Evolutionary conservation across 1,140 invertebrate genomes (phyloP).

Genomic region (Penaeus japonicus): DNA sequence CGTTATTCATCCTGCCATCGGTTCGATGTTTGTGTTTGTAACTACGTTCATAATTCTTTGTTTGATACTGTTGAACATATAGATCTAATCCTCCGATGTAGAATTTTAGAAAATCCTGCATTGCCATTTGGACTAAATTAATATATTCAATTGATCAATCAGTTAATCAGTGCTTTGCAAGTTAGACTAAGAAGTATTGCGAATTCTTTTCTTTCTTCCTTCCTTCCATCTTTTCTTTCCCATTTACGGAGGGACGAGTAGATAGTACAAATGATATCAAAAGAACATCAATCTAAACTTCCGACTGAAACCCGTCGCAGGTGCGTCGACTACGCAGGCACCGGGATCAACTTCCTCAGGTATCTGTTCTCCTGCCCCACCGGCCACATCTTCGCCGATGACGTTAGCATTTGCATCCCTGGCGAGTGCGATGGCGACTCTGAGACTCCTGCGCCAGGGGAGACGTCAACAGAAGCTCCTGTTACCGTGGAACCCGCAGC

Average conservation of each 20-base stretch:
- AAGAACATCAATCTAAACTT: no score
- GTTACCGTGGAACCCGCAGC: no score
- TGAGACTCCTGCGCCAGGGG: neutral
- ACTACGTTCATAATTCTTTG: neutral
- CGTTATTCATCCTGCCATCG: no score
- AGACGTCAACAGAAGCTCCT: no score
- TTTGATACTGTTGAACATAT: neutral
- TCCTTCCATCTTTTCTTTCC: neutral
- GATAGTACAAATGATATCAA: no score
- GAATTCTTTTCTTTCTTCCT: neutral
- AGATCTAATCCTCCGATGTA: no score
- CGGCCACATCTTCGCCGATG: neutral
- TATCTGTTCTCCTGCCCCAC: constrained; percentile 3
- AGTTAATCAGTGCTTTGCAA: no score
- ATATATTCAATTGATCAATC: no score
- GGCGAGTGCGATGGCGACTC: neutral
- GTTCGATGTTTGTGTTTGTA: no score
- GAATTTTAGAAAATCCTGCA: no score
- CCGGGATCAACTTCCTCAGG: neutral
- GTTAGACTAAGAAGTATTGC: no score
- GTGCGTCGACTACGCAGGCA: constrained; percentile 25
- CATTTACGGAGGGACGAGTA: neutral
- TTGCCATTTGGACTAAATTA: neutral
- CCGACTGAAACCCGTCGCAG: neutral
- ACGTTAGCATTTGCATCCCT: neutral